These are phyloP conservation scores for Netelia fuscicornis DNA, from an alignment of 2,888 invertebrate species.

Conservation along the genomic window DNA sequence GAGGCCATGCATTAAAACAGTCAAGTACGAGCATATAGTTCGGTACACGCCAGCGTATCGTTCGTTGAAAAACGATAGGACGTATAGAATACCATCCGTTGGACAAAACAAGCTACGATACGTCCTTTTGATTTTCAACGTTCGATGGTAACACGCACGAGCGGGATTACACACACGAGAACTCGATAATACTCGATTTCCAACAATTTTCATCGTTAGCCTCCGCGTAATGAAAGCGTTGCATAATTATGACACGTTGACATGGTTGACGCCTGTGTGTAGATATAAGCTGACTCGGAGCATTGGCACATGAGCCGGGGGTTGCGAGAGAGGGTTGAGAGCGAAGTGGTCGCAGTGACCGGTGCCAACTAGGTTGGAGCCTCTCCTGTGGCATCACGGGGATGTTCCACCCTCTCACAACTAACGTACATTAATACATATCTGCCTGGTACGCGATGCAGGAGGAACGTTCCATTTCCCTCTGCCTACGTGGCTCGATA, in stretches of 20 bases:
- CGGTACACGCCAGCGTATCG: background rate
- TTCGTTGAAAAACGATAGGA: constrained; percentile 3
- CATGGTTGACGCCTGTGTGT: constrained; percentile 29
- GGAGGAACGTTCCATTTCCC: constrained; percentile 32
- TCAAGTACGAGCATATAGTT: constrained; percentile 29
- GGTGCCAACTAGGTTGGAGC: constrained; percentile 49
- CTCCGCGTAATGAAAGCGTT: constrained; percentile 52
- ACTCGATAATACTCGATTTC: constrained; percentile 46
- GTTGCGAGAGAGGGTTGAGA: background rate
- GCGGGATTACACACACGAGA: constrained; percentile 2
- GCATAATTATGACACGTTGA: constrained; percentile 64
- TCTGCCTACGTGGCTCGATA: constrained; percentile 8
- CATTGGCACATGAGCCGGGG: constrained; percentile 9
- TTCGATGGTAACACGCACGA: background rate
- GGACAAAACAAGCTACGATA: background rate
- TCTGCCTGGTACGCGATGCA: constrained; percentile 8
- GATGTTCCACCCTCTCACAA: constrained; percentile 11
- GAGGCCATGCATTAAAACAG: constrained; percentile 49
- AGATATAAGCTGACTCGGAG: constrained; percentile 22
- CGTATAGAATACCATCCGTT: background rate
- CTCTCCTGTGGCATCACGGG: constrained; percentile 14
- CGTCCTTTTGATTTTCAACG: background rate
- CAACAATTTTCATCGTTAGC: constrained; percentile 62
- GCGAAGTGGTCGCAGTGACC: constrained; percentile 47
- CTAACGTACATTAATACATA: constrained; percentile 16